Evolutionary conservation across 1,140 invertebrate species (phyloP).

Genomic region (Diuraphis noxia): DNA sequence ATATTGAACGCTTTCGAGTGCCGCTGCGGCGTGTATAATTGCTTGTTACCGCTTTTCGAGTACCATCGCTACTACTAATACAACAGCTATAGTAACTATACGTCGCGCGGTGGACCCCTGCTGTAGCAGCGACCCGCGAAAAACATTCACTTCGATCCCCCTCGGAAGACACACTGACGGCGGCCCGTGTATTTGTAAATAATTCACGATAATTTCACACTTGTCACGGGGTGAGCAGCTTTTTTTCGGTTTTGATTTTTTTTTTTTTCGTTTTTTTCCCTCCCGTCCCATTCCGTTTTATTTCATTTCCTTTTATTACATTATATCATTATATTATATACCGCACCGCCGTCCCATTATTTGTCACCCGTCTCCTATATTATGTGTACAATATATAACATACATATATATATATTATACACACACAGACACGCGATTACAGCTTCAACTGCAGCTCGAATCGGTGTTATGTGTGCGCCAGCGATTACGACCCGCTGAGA

Average conservation of each 20-base stretch:
- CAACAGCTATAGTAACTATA: background rate
- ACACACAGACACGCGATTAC: background rate
- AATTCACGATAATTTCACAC: conserved; percentile 53
- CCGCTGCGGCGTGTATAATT: conserved; percentile 48
- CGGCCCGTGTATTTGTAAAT: conserved; percentile 39
- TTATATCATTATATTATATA: background rate
- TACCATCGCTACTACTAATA: background rate
- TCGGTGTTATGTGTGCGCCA: background rate
- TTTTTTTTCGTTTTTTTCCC: background rate
- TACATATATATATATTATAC: too few species aligned
- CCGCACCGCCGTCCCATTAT: conserved; percentile 10
- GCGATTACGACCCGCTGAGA: conserved; percentile 45
- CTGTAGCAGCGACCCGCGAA: background rate
- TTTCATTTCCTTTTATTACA: conserved; percentile 40
- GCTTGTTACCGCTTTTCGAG: conserved; percentile 43
- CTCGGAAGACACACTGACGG: conserved; percentile 9
- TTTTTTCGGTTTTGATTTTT: conserved; percentile 16
- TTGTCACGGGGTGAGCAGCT: conserved; percentile 44
- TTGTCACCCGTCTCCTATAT: conserved; percentile 12
- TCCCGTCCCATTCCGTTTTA: background rate
- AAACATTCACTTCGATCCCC: conserved; percentile 34
- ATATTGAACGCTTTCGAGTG: conserved; percentile 47
- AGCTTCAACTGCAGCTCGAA: background rate
- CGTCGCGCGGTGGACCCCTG: background rate
- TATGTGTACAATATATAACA: background rate